phyloP scores from a whole-genome alignment of 2,797 vertebrate species.

The Erithacus rubecula region DNA sequence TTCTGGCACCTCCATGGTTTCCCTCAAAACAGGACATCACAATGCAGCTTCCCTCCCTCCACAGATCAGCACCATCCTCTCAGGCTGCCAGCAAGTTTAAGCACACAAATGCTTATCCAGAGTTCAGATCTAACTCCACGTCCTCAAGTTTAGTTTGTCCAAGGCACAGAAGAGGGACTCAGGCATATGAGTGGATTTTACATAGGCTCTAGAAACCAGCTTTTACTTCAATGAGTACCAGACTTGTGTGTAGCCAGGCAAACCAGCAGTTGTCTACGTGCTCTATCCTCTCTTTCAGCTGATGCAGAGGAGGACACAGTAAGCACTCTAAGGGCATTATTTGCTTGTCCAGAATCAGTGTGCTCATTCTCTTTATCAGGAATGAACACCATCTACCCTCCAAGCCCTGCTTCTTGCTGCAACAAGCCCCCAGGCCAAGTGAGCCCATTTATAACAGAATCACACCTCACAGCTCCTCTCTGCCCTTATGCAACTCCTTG shows the following conservation, averaged over 20 bases:
- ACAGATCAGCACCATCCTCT: not conserved
- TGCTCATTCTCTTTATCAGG: accelerated
- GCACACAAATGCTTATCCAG: not conserved
- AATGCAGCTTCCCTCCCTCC: not conserved
- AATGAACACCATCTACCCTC: not conserved
- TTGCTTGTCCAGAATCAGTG: not conserved
- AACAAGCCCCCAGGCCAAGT: not conserved
- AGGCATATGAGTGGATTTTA: not conserved
- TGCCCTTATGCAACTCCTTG: not conserved
- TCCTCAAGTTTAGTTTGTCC: not conserved
- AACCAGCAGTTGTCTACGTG: not conserved
- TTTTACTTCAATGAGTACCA: not conserved
- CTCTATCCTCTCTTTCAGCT: not conserved
- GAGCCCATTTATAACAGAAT: not conserved
- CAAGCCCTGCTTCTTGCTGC: not conserved
- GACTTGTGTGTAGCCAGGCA: accelerated
- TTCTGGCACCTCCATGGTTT: not conserved
- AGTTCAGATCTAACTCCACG: not conserved
- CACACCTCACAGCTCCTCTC: not conserved
- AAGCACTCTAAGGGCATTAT: not conserved
- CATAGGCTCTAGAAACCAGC: not conserved
- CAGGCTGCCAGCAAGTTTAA: not conserved
- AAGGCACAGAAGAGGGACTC: not conserved
- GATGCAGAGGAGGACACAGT: not conserved
- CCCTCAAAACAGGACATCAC: not conserved